A percentile compares a stretch with the other conserved stretches of the same genome.
These are phyloP conservation scores for Willowsia nigromaculata DNA, from an alignment of 2,888 invertebrate species.

Conservation along the genomic window DNA sequence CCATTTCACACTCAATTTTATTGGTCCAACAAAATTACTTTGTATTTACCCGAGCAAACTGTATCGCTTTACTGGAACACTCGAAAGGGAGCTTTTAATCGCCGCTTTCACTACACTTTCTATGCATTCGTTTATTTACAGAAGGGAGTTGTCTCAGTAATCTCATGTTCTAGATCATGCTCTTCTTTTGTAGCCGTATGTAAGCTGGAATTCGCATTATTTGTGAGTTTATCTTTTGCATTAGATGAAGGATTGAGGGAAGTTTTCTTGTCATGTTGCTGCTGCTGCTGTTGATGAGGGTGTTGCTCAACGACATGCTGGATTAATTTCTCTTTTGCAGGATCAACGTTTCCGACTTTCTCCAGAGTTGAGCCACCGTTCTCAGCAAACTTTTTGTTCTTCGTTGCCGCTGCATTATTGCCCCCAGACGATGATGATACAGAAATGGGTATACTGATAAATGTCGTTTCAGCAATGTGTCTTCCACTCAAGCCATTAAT, in stretches of 20 bases:
- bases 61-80: neutral
- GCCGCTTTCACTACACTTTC: too few relatives aligned
- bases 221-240: neutral
- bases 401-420: neutral
- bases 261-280: neutral
- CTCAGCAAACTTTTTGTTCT: neutral
- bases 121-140: slow-evolving; percentile 38
- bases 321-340: slow-evolving; percentile 45
- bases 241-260: neutral
- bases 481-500: slow-evolving; percentile 67
- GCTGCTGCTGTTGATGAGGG: slow-evolving; percentile 21
- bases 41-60: neutral
- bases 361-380: neutral
- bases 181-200: slow-evolving; percentile 39
- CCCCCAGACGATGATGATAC: neutral
- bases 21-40: neutral
- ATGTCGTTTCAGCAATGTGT: slow-evolving; percentile 74
- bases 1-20: neutral
- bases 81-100: neutral
- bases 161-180: slow-evolving; percentile 70
- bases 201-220: neutral
- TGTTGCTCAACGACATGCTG: slow-evolving; percentile 30
- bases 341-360: slow-evolving; percentile 29
- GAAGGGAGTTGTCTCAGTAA: slow-evolving; percentile 74
- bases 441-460: slow-evolving; percentile 66